Percentiles rank a stretch among this genome's conserved stretches.
phyloP scores from a whole-genome alignment of 1,140 invertebrate genomes.

The Drosophila cardini region DNA sequence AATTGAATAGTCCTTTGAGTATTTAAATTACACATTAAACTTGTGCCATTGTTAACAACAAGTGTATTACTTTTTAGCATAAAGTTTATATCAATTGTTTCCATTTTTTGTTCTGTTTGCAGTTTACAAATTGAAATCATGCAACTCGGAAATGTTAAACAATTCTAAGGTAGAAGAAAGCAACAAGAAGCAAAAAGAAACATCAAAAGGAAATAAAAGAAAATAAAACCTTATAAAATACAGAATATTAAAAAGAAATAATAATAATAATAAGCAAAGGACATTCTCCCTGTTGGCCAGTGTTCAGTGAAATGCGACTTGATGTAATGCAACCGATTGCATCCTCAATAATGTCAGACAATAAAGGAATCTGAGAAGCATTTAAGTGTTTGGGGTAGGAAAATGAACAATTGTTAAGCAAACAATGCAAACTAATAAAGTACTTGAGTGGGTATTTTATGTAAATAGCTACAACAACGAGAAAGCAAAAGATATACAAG shows the following conservation, averaged over 20 bases:
- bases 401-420: conserved; percentile 44
- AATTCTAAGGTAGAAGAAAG: conserved; percentile 4
- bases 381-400: conserved; percentile 28
- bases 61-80: conserved; percentile 12
- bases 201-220: not conserved
- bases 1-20: no score
- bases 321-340: conserved; percentile 20
- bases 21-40: no score
- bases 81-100: conserved; percentile 12
- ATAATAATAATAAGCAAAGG: conserved; percentile 36
- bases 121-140: conserved; percentile 65
- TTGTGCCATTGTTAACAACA: conserved; percentile 22
- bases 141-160: conserved; percentile 38
- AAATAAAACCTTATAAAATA: conserved; percentile 33
- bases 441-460: conserved; percentile 66
- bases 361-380: conserved; percentile 47
- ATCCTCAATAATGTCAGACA: conserved; percentile 30
- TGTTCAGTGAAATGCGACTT: conserved; percentile 26
- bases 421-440: conserved; percentile 82
- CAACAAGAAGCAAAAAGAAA: conserved; percentile 21
- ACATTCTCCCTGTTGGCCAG: conserved; percentile 21
- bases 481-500: conserved; percentile 12
- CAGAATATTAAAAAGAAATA: conserved; percentile 33
- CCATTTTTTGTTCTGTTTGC: conserved; percentile 44
- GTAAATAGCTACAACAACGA: conserved; percentile 49